Percentiles rank a stretch among this genome's conserved stretches.
phyloP scores from a whole-genome alignment of 2,888 invertebrate genomes.

The Acronicta aceris region DNA sequence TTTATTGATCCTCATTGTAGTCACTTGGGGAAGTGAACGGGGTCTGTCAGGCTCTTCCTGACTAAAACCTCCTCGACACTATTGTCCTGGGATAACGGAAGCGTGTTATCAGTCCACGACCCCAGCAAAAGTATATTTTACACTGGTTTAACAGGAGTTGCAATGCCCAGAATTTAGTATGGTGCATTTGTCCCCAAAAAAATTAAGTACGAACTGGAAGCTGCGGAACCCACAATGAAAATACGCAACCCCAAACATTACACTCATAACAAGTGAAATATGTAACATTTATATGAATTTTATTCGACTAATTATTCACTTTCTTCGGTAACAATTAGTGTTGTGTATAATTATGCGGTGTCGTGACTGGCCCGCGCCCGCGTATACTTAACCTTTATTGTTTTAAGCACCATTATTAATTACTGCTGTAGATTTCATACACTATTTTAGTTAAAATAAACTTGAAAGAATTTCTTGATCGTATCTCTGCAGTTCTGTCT shows the following conservation, averaged over 20 bases:
- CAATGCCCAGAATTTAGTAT: too few relatives aligned
- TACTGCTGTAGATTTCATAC: constrained; percentile 38
- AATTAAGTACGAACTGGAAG: too few relatives aligned
- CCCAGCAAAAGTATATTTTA: too few relatives aligned
- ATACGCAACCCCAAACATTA: constrained; percentile 5
- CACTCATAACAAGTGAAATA: constrained; percentile 45
- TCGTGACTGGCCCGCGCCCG: constrained; percentile 42
- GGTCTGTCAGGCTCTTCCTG: too few relatives aligned
- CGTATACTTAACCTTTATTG: constrained; percentile 42
- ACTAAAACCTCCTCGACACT: too few relatives aligned
- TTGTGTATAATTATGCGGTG: constrained; percentile 51
- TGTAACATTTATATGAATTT: constrained; percentile 55
- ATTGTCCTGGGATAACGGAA: too few relatives aligned
- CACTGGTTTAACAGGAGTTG: too few relatives aligned
- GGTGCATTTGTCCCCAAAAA: too few relatives aligned
- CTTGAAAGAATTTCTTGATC: constrained; percentile 39
- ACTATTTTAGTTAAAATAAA: constrained; percentile 27
- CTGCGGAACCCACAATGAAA: constrained; percentile 2
- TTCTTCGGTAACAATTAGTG: constrained; percentile 56
- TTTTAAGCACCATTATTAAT: constrained; percentile 57
- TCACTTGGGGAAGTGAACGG: too few relatives aligned
- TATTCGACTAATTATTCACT: constrained; percentile 56
- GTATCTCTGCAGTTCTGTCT: constrained; percentile 47
- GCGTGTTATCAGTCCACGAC: too few relatives aligned
- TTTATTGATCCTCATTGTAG: too few relatives aligned